Evolutionary conservation across 2,888 invertebrate genomes (phyloP), one percentile per base, ranked within the genome.

Genomic region (Nesidiocoris tenuis): DNA sequence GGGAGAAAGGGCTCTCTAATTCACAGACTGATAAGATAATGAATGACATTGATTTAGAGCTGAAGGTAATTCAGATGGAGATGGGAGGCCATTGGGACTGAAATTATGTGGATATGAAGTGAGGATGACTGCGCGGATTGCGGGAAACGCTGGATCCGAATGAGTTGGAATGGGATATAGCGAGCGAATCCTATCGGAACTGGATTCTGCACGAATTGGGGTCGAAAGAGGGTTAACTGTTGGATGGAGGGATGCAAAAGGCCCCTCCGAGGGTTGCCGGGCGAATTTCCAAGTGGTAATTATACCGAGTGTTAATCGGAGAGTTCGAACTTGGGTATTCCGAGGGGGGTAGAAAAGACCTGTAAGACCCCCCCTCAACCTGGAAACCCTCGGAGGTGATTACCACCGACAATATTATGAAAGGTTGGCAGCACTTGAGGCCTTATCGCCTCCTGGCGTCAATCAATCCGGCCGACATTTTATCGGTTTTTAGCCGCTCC

Each of bases 21-120:
- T 74, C 74, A 54, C 64, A 55, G 19, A 56, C 55, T 74, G 74
- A 74, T 74, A 74, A 74, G 74, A 74, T 74, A 74, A 74, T 74
- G 74, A 74, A 64, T 64, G 74, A 25, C 74, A 64, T 74, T 74
- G 74, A 74, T 74, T 74, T 74, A 74, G 74, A 55, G 55, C 18
- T n/a, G 61, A n/a, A 74, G 74, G 74, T 74, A 74, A 74, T 74
- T 74, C 56, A 59, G 59, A 19, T 39, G 22, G 24, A 24, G 22
- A 18, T 18, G 59, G 22, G 18, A 59, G 39, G 39, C 25, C 65
- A 65, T 39, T 65, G 65, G 65, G 25, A 65, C 65, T 39, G 65
- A 65, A 65, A 65, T 65, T 24, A 65, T 65, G 39, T 39, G 19
- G 18, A 21, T 63, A 63, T 63, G 22, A 63, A 63, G 63, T 63